Percentiles rank a stretch among this genome's conserved stretches.
Conservation (phyloP, 2,797 vertebrate genomes). For the Gila robusta region DNA sequence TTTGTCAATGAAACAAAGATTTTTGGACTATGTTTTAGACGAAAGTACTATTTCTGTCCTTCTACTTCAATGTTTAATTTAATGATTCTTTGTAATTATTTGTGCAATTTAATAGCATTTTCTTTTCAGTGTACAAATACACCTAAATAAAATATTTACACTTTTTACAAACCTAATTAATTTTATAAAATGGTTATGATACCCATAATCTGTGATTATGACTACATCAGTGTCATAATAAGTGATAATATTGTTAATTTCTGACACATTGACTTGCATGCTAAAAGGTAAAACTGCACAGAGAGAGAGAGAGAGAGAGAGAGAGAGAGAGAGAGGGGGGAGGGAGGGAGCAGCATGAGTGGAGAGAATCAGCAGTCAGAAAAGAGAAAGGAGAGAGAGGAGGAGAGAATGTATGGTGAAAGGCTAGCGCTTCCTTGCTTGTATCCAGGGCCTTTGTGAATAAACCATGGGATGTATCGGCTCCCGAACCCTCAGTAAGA, state of each 20-base stretch:
- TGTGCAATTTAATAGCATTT: not conserved
- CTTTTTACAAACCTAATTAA: not conserved
- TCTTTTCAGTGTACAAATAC: not conserved
- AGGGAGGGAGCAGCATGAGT: slow-evolving; percentile 60
- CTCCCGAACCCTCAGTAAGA: slow-evolving; percentile 86
- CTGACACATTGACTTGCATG: slow-evolving; percentile 61
- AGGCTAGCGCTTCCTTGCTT: slow-evolving; percentile 83
- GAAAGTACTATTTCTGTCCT: not conserved
- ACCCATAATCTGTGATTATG: not conserved
- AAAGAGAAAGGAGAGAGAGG: slow-evolving; percentile 68
- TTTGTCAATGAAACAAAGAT: not conserved
- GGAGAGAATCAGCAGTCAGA: slow-evolving; percentile 40
- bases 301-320: slow-evolving; percentile 41
- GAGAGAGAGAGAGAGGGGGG: slow-evolving; percentile 14
- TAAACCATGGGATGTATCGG: slow-evolving; percentile 88
- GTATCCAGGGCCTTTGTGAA: slow-evolving; percentile 85
- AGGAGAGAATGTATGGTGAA: slow-evolving; percentile 77
- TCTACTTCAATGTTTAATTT: not conserved
- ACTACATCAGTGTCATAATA: slow-evolving; percentile 9
- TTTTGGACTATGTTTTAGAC: not conserved
- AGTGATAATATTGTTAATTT: not conserved
- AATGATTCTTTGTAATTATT: not conserved
- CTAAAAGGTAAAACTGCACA: slow-evolving; percentile 76
- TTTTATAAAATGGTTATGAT: not conserved
- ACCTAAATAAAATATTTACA: not conserved